Base-by-base conservation (phyloP, 92 coral and sea anemone species). In the Epizoanthus fatuus region DNA sequence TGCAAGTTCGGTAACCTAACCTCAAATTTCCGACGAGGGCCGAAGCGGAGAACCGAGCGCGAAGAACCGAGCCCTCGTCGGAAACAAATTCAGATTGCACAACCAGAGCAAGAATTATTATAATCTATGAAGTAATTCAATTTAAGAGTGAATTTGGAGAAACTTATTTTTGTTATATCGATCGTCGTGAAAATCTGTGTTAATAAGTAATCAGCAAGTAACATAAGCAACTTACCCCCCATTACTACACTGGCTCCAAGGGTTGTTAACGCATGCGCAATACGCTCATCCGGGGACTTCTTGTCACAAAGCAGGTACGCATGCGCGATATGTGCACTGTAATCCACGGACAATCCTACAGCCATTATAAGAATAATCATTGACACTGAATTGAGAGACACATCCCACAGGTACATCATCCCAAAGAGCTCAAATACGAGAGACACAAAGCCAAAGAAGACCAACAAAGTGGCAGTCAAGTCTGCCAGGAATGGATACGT, bases 351-450 rank as follows among this genome's bases (percentile, higher is more conserved):
- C 53, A 96, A 93, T 3, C 98, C 98, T 75, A 96, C 84, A 16
- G 99, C 99, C 99, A 96, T 94, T 16, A 96, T 92, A 16, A 96
- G 93, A 66, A 94, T 96, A 39, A 96, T 92, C 99, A 96, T 96
- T 8, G 99, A 92, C 44, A 96, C 92, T 32, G 95, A 84, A 58
- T 96, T 93, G 3, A 96, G 84, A 0, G 98, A 92, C 11, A 96
- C 98, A 29, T 86, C 89, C 99, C 99, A 96, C 47, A 94, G 64
- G 57, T 83, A 78, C 99, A 96, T 96, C 81, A 94, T 53, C 8
- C 98, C 99, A 77, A 96, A 93, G 22, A 96, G 69, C 69, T 96
- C 99, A 64, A 95, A 90, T 11, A 96, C 81, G 52, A 96, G 87
- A 11, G 99, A 92, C 1, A 76, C 94, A 76, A 94, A 96, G 32